Percentiles rank a stretch among this genome's conserved stretches.
phyloP scores from a whole-genome alignment of 2,888 invertebrate genomes.

The Macaria liturata region DNA sequence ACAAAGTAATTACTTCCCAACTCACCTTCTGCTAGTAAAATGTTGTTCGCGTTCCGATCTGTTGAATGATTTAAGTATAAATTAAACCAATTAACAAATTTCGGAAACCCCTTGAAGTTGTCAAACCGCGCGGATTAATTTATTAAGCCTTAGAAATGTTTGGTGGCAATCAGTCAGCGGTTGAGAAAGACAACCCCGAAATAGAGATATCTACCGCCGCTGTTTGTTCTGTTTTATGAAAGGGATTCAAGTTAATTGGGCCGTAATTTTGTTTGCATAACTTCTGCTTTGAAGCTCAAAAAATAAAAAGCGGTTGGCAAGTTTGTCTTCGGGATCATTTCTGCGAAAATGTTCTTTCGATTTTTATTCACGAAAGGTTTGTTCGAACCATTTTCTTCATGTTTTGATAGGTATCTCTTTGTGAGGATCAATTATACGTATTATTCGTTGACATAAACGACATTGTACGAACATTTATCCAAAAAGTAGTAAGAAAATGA shows the following conservation, averaged over 20 bases:
- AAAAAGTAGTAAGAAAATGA: too few relatives aligned
- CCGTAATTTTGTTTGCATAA: conserved; percentile 25
- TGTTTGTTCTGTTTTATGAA: conserved; percentile 21
- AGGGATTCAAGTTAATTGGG: conserved; percentile 21
- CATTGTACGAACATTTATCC: too few relatives aligned
- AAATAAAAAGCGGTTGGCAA: conserved; percentile 12
- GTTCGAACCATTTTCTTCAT: neutral
- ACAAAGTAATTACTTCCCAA: conserved; percentile 34
- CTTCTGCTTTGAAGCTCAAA: conserved; percentile 19
- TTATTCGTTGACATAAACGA: too few relatives aligned
- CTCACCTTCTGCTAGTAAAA: conserved; percentile 51
- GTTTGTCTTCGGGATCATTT: conserved; percentile 8
- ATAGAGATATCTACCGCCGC: conserved; percentile 16
- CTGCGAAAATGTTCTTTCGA: conserved; percentile 1
- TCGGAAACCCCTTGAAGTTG: conserved; percentile 53
- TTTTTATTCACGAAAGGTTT: conserved; percentile 4
- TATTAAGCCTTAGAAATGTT: conserved; percentile 46
- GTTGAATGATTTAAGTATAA: conserved; percentile 64
- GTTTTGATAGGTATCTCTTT: neutral
- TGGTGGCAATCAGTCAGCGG: conserved; percentile 11
- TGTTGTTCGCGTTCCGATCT: conserved; percentile 53
- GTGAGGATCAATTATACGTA: too few relatives aligned
- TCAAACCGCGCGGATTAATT: conserved; percentile 52
- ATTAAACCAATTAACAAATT: conserved; percentile 61
- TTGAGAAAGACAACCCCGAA: conserved; percentile 17